Evolutionary conservation across 2,888 invertebrate species (phyloP), one percentile per base, ranked within the genome.

Genomic region (Trissoscelio sp.): DNA sequence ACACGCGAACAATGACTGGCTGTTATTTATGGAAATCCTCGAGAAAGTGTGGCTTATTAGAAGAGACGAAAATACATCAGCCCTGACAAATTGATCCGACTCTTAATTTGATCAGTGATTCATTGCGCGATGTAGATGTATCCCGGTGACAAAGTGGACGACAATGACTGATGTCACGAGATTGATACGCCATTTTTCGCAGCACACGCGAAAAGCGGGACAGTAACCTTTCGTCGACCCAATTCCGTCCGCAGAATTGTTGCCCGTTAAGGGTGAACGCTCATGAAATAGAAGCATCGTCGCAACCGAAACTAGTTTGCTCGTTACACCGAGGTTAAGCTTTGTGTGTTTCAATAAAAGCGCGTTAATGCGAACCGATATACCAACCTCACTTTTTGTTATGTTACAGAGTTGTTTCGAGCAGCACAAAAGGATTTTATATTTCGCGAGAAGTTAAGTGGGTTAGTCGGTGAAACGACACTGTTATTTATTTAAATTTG

Each of bases 191-290:
- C 70, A 58, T 79, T 80, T 74, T 64, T 72, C 58, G 37, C 51
- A 67, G 51, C 39, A 7, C 55, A 14, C 12, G 57, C 31, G 78
- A 80, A 53, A 83, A 86, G 79, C 83, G 80, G 85, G 83, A 85
- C 85, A 84, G 80, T 85, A 84, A 86, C 85, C 85, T 86, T 83
- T 84, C 64, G 73, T 18, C 81, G 85, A 86, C 85, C 85, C 75
- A 85, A 83, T 85, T 86, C 73, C 69, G 48, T 55, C 55, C 58
- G 72, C 60, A 72, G 69, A 81, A 81, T 81, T 57, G 74, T 80
- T 34, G 74, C 42, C 72, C 74, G 74, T 78, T 78, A 77, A 78
- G 80, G 83, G 80, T 80, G 74, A 78, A 74, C 74, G 78, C 70
- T 78, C 78, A 83, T 80, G 67, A 77, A 82, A 64, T 57, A 37